These are phyloP conservation scores for Hofmannophila pseudospretella DNA, from an alignment of 2,888 invertebrate genomes.

Conservation along the genomic window DNA sequence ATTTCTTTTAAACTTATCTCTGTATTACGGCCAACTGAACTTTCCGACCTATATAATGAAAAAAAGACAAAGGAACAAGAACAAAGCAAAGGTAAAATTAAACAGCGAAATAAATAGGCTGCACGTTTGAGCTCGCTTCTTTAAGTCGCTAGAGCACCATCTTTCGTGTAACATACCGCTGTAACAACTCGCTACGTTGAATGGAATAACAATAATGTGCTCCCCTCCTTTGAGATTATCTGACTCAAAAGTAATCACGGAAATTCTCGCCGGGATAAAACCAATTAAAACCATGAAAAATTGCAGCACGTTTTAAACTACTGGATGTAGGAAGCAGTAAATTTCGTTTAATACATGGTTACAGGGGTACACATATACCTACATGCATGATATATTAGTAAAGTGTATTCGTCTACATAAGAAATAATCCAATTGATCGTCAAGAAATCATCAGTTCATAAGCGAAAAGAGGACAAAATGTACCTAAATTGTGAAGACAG, in stretches of 20 bases:
- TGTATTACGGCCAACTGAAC: slow-evolving; percentile 35
- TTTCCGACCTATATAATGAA: slow-evolving; percentile 30
- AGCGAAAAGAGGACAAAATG: no score
- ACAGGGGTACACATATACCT: no score
- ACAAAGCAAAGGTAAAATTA: slow-evolving; percentile 52
- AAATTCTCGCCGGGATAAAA: slow-evolving; percentile 18
- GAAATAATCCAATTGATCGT: no score
- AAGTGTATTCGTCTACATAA: no score
- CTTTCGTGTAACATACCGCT: slow-evolving; percentile 16
- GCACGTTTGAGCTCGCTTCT: slow-evolving; percentile 42
- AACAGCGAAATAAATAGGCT: slow-evolving; percentile 47
- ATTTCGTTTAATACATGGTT: no score
- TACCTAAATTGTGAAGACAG: no score
- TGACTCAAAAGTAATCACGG: slow-evolving; percentile 17
- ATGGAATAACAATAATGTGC: slow-evolving; percentile 7
- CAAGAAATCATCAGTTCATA: no score
- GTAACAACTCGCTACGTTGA: background rate
- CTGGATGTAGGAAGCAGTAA: no score
- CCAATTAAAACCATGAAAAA: slow-evolving; percentile 22
- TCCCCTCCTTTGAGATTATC: slow-evolving; percentile 18
- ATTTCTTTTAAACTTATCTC: slow-evolving; percentile 47
- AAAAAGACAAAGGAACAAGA: slow-evolving; percentile 42
- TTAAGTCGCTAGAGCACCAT: slow-evolving; percentile 25
- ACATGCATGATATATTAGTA: no score
- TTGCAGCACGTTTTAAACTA: slow-evolving; percentile 12